Conservation (phyloP, 2,797 vertebrate genomes). For the Buphagus erythrorhynchus region DNA sequence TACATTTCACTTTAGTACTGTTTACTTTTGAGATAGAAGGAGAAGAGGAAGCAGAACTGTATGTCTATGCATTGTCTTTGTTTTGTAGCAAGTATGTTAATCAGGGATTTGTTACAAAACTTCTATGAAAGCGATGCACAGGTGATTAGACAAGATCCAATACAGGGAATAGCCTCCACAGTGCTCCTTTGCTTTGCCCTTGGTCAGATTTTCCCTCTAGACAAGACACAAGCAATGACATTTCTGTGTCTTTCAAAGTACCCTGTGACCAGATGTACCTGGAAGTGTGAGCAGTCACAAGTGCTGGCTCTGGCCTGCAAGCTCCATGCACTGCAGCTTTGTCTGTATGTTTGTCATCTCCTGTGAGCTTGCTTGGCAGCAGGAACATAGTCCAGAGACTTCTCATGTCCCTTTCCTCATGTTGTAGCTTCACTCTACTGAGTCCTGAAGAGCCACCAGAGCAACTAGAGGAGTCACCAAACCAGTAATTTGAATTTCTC, state of each 20-base stretch:
- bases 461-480: not conserved
- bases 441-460: not conserved
- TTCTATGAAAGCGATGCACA: not conserved
- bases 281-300: not conserved
- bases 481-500: not conserved
- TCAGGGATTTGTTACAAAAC: not conserved
- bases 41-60: not conserved
- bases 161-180: not conserved
- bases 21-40: not conserved
- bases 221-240: not conserved
- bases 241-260: not conserved
- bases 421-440: not conserved
- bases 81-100: not conserved
- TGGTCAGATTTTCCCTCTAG: not conserved
- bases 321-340: accelerated
- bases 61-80: not conserved
- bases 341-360: accelerated
- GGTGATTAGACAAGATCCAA: not conserved
- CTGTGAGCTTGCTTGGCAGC: not conserved
- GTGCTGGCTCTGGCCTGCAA: not conserved
- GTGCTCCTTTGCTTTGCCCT: not conserved
- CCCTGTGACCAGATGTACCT: not conserved
- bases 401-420: not conserved
- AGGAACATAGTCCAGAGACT: not conserved
- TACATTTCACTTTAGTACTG: not conserved